phyloP scores from a whole-genome alignment of 2,113 vertebrate species.

The Bufo bufo region DNA sequence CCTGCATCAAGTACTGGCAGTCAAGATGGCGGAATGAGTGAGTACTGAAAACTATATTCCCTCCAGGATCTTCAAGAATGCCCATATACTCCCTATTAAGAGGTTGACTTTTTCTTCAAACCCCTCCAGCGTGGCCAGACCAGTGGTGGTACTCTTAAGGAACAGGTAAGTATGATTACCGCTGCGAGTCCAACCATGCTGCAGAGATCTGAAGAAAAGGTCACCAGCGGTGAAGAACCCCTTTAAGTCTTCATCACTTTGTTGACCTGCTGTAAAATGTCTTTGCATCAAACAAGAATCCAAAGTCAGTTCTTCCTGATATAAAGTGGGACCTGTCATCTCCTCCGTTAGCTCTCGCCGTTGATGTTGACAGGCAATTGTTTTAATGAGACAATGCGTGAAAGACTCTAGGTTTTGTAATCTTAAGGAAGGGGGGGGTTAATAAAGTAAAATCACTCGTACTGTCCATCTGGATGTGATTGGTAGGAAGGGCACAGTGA shows the following conservation, averaged over 20 bases:
- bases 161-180: too few species aligned
- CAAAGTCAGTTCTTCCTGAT: not conserved
- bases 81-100: too few species aligned
- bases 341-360: not conserved
- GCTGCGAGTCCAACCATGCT: too few species aligned
- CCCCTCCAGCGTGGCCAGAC: too few species aligned
- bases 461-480: constrained; percentile 29
- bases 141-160: too few species aligned
- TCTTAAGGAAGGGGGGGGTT: constrained; percentile 12
- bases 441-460: not conserved
- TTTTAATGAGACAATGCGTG: constrained; percentile 31
- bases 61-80: too few species aligned
- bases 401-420: not conserved
- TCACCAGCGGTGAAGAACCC: too few species aligned
- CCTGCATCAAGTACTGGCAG: too few species aligned
- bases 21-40: too few species aligned
- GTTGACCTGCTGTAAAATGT: not conserved
- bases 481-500: constrained; percentile 14
- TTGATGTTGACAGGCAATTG: constrained; percentile 8
- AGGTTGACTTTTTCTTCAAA: too few species aligned
- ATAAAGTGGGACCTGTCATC: not conserved
- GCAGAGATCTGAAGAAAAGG: too few species aligned
- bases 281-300: not conserved
- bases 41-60: too few species aligned
- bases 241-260: not conserved